Evolutionary conservation across 2,113 vertebrate genomes (phyloP).

Genomic region (Spheniscus mendiculus): DNA sequence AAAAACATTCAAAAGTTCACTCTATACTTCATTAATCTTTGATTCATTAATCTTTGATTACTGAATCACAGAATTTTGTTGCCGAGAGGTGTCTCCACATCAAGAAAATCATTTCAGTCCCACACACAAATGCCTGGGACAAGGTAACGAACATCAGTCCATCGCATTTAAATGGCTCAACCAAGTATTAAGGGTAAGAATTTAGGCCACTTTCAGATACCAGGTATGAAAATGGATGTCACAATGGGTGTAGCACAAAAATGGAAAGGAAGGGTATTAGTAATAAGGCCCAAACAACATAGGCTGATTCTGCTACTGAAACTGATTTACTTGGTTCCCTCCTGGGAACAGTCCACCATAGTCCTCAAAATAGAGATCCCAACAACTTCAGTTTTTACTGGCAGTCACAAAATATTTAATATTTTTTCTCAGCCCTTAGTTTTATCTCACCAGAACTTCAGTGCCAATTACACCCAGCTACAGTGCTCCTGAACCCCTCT

Average conservation of each 20-base stretch:
- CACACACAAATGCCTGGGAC: not conserved
- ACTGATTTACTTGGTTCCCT: not conserved
- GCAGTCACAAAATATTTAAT: not conserved
- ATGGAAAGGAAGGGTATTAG: not conserved
- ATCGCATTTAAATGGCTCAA: not conserved
- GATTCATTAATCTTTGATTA: conserved; percentile 29
- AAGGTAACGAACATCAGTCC: not conserved
- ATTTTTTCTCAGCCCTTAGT: not conserved
- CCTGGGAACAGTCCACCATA: not conserved
- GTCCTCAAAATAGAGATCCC: not conserved
- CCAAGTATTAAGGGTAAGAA: not conserved
- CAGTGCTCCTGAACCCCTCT: not conserved
- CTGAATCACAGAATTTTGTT: conserved; percentile 7
- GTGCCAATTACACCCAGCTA: not conserved
- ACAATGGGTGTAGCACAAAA: not conserved
- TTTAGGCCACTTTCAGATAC: not conserved
- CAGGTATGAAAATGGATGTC: not conserved
- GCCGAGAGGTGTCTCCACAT: not conserved
- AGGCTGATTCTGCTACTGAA: not conserved
- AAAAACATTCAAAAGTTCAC: not conserved
- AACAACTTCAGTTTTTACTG: not conserved
- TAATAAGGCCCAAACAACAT: not conserved
- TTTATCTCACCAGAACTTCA: not conserved
- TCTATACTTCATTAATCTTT: conserved; percentile 16
- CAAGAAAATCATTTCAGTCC: not conserved